Percentiles rank a stretch among this genome's conserved stretches.
Conservation (phyloP, 2,113 vertebrate species). For the Polypterus bichir region DNA sequence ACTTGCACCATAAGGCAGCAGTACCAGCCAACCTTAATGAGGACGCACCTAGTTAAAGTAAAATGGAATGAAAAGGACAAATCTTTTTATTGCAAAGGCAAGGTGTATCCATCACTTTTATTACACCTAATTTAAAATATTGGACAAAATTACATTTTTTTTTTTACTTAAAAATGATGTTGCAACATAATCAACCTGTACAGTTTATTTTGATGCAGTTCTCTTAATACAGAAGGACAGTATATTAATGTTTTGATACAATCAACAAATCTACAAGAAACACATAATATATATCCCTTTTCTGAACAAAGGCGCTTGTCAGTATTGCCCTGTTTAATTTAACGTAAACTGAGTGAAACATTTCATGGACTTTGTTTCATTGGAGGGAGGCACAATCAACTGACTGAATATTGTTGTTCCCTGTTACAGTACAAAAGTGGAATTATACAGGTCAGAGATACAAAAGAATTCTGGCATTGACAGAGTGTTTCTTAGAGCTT, state of each 20-base stretch:
- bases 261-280: background rate
- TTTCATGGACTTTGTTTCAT: background rate
- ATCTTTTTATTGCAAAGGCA: too few species aligned
- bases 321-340: background rate
- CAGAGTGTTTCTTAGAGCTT: slow-evolving; percentile 22
- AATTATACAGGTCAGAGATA: slow-evolving; percentile 22
- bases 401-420: slow-evolving; percentile 17
- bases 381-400: background rate
- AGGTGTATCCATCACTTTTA: too few species aligned
- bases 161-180: too few species aligned
- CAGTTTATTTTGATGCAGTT: too few species aligned
- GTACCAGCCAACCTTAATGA: too few species aligned
- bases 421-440: slow-evolving; percentile 11
- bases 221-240: too few species aligned
- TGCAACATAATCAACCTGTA: too few species aligned
- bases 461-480: slow-evolving; percentile 11
- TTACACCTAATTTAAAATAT: too few species aligned
- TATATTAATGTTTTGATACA: background rate
- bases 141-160: too few species aligned
- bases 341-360: background rate
- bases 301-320: background rate
- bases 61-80: too few species aligned
- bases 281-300: background rate
- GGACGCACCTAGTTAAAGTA: too few species aligned
- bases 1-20: too few species aligned